Evolutionary conservation across 1,140 invertebrate genomes (phyloP), one percentile per base, ranked within the genome.

Genomic region (Nasonia longicornis): DNA sequence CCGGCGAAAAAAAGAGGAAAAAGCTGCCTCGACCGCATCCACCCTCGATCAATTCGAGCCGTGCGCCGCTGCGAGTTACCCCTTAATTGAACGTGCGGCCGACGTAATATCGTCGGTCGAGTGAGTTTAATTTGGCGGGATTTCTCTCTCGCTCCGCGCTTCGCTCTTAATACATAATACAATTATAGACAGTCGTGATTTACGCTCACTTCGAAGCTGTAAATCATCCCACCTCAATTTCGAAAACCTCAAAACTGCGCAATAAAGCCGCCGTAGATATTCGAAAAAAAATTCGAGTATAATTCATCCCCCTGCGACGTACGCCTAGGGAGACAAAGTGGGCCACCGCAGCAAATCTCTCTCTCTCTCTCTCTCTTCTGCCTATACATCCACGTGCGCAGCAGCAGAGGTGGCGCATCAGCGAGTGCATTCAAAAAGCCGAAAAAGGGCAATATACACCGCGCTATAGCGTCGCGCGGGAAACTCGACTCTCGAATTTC

Each of bases 91-190:
- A 69, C 72, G 22, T 22, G 63, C 26, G 14, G 10, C 35, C 72
- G 42, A 52, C 74, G 58, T 77, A 77, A 81, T 73, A 81, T 77
- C 52, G 14, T 26, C 20, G 80, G 14, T 72, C 66, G 80, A 69
- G 45, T 31, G 79, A 81, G 80, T 77, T 81, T 81, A 81, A 75
- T 77, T 81, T 72, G n/a, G 74, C 38, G 67, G 48, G 38, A 71
- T 42, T 71, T 71, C 64, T 31, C 64, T 67, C 64, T 35, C 16
- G 2, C 3, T 20, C 3, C 2, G 12, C 64, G n/a, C 10, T 29
- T 26, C 6, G 38, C 38, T 42, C 38, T 8, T 42, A 42, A 10
- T 42, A 8, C 10, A 26, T 66, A 14, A 66, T 7, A 26, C 52
- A 71, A 78, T 52, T 52, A 52, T 52, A 2, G 3, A 16, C 48